Conservation (phyloP, 2,888 invertebrate genomes). For the Lasioglossum figueresi region DNA sequence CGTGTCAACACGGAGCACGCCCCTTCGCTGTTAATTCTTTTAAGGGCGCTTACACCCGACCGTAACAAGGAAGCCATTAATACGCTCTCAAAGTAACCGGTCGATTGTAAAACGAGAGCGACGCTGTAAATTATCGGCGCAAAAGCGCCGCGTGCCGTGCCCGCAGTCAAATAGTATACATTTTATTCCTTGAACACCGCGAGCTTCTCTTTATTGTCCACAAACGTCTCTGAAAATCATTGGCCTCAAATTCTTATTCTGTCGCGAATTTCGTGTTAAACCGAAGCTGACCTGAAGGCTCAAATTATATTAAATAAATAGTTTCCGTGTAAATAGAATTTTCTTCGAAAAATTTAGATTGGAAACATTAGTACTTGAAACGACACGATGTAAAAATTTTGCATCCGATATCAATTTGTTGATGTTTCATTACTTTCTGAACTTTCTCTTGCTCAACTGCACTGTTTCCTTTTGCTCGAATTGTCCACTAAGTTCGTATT, state of each 20-base stretch:
- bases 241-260: background rate
- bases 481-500: background rate
- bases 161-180: background rate
- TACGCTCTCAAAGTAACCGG: slow-evolving; percentile 3
- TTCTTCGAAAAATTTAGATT: background rate
- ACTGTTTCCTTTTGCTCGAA: background rate
- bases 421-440: background rate
- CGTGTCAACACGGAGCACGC: slow-evolving; percentile 28
- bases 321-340: background rate
- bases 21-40: slow-evolving; percentile 39
- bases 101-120: slow-evolving; percentile 1
- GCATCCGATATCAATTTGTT: background rate
- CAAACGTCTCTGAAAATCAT: background rate
- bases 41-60: background rate
- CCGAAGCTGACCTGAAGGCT: background rate
- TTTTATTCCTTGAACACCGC: background rate
- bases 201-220: background rate
- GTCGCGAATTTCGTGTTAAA: background rate
- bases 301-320: background rate
- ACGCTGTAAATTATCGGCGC: background rate
- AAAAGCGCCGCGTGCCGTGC: background rate
- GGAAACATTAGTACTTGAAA: background rate
- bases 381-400: background rate
- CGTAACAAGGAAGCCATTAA: background rate
- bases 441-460: background rate